Base-by-base conservation (phyloP, 2,888 invertebrate species). In the Pollenia amentaria region DNA sequence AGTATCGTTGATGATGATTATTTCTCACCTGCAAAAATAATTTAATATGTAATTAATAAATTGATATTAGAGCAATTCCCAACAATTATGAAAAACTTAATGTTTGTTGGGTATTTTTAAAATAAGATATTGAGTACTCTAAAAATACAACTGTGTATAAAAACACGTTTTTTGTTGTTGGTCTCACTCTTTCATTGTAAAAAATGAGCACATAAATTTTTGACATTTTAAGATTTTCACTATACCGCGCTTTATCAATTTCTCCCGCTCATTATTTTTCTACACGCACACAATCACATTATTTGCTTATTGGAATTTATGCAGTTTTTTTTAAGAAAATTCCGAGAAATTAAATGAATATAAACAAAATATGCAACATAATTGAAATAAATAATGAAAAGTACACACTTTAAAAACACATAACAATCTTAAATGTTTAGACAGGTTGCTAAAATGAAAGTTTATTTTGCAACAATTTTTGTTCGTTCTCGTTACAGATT, bases 131-230 rank as follows among this genome's bases (percentile, higher is more conserved):
- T 14, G 60, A 44, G 9, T 69, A 82, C 78, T 38, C 48, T 75
- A 18, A 44, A 18, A 76, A 76, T 65, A 72, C 86, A 87, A 87
- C 86, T n/a, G 14, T 72, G 80, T 62, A 1, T 10, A 48, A 82
- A 77, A 77, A 87, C 83, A 72, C 70, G 72, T 83, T 83, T 83
- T 87, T 84, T 84, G 70, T 87, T 87, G 83, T 83, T 83, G 83
- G 48, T 46, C 48, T n/a, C 67, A 18, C 46, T 67, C 42, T 72
- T 21, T 38, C 55, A 11, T 11, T 53, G n/a, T 65, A 69, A 64
- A 44, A 42, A 70, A 44, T 46, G n/a, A 42, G 55, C 21, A 40
- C 16, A 18, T n/a, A 73, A 12, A 67, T 21, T 83, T 83, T 87
- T 84, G 80, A 87, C 80, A 64, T 69, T 79, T 79, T 6, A 14